A percentile compares a stretch with the other conserved stretches of the same genome.
phyloP scores from a whole-genome alignment of 2,888 invertebrate species.

The Entomobrya proxima region DNA sequence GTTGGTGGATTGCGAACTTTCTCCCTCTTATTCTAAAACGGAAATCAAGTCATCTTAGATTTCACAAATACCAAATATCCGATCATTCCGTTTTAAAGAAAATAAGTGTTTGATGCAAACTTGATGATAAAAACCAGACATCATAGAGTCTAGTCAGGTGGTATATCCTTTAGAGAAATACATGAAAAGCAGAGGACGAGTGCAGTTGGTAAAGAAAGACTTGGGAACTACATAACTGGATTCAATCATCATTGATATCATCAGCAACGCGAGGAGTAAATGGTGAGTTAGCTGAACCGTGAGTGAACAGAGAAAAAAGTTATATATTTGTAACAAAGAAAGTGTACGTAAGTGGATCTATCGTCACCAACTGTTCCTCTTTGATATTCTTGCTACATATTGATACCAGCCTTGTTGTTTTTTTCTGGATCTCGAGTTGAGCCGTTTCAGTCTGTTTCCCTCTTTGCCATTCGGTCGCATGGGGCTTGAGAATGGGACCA shows the following conservation, averaged over 20 bases:
- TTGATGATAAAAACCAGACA: not conserved
- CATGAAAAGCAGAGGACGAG: constrained; percentile 3
- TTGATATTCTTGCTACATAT: not conserved
- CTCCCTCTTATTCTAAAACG: constrained; percentile 1
- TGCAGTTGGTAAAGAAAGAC: constrained; percentile 20
- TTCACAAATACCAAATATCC: constrained; percentile 21
- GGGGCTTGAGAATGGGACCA: not conserved
- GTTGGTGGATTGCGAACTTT: constrained; percentile 14
- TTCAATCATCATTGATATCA: constrained; percentile 53
- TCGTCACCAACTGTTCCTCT: constrained; percentile 44
- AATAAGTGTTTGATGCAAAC: too few relatives aligned
- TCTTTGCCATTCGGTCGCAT: not conserved
- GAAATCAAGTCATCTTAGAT: constrained; percentile 27
- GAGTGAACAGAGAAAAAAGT: not conserved
- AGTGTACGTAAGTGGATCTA: constrained; percentile 15
- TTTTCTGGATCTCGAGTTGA: constrained; percentile 24
- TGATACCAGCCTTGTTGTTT: not conserved
- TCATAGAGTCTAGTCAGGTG: constrained; percentile 49
- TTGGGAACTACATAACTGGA: constrained; percentile 34
- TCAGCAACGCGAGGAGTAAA: constrained; percentile 25
- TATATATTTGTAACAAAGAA: not conserved
- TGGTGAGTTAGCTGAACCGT: not conserved
- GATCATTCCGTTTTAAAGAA: constrained; percentile 4
- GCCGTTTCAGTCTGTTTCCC: not conserved
- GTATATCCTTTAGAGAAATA: constrained; percentile 10